These are phyloP conservation scores for Pterocles burchelli DNA, from an alignment of 2,113 vertebrate genomes.

Conservation along the genomic window DNA sequence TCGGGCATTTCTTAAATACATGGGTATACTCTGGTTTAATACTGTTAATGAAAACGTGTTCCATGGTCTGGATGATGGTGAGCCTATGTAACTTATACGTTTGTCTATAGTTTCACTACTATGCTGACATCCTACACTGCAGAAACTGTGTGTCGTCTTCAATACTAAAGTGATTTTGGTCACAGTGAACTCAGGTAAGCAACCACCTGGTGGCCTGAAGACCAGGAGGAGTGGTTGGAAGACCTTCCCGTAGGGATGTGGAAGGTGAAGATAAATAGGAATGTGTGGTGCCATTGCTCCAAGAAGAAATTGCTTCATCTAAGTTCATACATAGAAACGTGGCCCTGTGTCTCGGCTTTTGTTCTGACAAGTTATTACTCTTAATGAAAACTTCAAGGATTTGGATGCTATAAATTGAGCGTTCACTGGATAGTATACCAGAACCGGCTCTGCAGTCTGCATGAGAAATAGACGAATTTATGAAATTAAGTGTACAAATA, in stretches of 20 bases:
- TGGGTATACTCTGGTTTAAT: not conserved
- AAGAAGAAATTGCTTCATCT: not conserved
- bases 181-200: not conserved
- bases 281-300: not conserved
- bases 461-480: accelerated
- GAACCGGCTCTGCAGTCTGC: not conserved
- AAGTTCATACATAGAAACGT: accelerated
- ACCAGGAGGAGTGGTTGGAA: not conserved
- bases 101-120: not conserved
- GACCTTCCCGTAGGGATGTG: not conserved
- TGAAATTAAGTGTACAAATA: not conserved
- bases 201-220: not conserved
- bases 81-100: accelerated
- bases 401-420: not conserved
- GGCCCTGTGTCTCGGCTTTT: accelerated
- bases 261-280: not conserved
- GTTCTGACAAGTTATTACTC: not conserved
- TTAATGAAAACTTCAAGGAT: not conserved
- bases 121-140: accelerated
- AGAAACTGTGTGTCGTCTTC: not conserved
- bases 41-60: not conserved
- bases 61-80: not conserved
- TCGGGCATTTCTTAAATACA: not conserved
- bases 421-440: not conserved
- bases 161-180: not conserved